Conservation (phyloP, 2,797 vertebrate species). For the Oryzias dopingdopingensis region DNA sequence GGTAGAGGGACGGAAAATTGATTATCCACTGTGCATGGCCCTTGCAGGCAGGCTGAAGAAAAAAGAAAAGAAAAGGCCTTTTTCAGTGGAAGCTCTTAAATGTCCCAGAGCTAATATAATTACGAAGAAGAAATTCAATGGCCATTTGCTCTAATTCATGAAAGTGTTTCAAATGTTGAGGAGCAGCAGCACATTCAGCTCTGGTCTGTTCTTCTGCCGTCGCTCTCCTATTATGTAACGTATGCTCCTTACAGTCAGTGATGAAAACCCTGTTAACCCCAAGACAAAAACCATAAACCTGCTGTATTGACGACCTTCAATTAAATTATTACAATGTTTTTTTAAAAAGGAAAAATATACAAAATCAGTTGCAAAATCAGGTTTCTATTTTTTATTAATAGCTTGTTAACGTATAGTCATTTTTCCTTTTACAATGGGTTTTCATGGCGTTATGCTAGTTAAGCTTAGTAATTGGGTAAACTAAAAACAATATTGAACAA, state of each 20-base stretch:
- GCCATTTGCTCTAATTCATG: constrained; percentile 41
- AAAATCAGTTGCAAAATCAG: no score
- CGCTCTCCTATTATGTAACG: constrained; percentile 55
- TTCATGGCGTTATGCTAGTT: neutral
- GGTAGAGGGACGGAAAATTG: constrained; percentile 60
- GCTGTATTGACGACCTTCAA: neutral
- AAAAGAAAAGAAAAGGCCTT: constrained; percentile 45
- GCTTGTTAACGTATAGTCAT: neutral
- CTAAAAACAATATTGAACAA: constrained; percentile 23
- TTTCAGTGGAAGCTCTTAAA: constrained; percentile 49
- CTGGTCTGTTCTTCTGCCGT: constrained; percentile 32
- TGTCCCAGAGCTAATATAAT: constrained; percentile 64
- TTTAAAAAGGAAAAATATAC: neutral
- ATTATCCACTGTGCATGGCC: constrained; percentile 61
- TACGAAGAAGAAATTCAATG: constrained; percentile 46
- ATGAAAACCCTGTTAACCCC: constrained; percentile 25
- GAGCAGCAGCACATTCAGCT: constrained; percentile 31
- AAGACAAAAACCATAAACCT: constrained; percentile 21
- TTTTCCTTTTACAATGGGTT: no score
- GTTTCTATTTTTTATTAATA: neutral
- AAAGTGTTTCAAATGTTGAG: constrained; percentile 47
- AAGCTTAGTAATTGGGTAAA: constrained; percentile 31
- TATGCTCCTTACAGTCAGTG: constrained; percentile 30
- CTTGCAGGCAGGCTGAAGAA: constrained; percentile 43
- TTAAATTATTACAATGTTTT: constrained; percentile 4